These are phyloP conservation scores for Masnerella sp. DNA, from an alignment of 2,888 invertebrate genomes.

Conservation along the genomic window DNA sequence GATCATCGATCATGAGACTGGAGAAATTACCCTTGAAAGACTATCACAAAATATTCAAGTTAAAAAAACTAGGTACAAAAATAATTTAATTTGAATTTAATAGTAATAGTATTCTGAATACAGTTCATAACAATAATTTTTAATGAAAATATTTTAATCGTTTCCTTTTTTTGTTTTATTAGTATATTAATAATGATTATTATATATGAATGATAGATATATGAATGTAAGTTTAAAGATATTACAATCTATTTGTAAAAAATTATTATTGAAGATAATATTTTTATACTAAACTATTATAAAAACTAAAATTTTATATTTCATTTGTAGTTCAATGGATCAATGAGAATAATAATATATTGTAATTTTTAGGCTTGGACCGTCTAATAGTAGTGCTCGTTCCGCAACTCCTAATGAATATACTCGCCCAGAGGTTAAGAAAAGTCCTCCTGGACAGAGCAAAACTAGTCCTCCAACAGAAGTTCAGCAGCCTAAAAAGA, in stretches of 20 bases:
- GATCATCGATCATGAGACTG: conserved; percentile 94
- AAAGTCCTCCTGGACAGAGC: conserved; percentile 21
- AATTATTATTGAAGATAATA: too few relatives aligned
- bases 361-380: conserved; percentile 15
- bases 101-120: too few relatives aligned
- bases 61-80: conserved; percentile 89
- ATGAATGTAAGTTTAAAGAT: too few relatives aligned
- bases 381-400: conserved; percentile 5
- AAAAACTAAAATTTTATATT: neutral
- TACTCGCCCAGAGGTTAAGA: too few relatives aligned
- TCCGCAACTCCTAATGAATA: conserved; percentile 24
- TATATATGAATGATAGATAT: too few relatives aligned
- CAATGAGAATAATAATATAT: neutral
- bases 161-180: too few relatives aligned
- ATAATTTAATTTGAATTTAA: neutral
- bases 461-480: conserved; percentile 27
- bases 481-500: conserved; percentile 55
- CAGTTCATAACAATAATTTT: too few relatives aligned
- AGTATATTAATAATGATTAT: too few relatives aligned
- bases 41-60: conserved; percentile 94
- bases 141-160: neutral
- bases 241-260: too few relatives aligned
- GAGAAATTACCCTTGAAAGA: conserved; percentile 95
- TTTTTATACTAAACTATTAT: too few relatives aligned
- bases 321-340: neutral